These are phyloP conservation scores for Ligdia adustata DNA, from an alignment of 2,888 invertebrate genomes.

Conservation along the genomic window DNA sequence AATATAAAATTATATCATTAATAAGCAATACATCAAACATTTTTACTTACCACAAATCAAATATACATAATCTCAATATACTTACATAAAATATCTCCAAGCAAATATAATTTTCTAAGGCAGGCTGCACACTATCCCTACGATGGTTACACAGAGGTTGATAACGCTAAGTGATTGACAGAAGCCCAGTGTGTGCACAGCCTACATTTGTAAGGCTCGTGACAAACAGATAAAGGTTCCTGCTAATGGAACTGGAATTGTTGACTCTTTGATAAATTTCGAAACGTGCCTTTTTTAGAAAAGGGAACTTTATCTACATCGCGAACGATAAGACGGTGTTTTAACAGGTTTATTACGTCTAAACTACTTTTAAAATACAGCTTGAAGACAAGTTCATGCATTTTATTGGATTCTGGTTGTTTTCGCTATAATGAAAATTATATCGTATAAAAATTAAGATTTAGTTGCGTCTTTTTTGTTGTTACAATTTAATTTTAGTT, in stretches of 20 bases:
- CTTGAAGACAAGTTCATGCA: too few species aligned
- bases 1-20: too few species aligned
- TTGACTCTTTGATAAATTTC: conserved; percentile 51
- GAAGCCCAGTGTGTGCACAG: conserved; percentile 40
- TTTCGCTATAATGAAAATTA: too few species aligned
- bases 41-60: too few species aligned
- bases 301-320: conserved; percentile 50
- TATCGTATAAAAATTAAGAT: too few species aligned
- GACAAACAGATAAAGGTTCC: conserved; percentile 65
- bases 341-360: background rate
- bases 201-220: conserved; percentile 53
- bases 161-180: conserved; percentile 52
- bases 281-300: conserved; percentile 51
- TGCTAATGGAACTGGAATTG: conserved; percentile 59
- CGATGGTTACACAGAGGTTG: conserved; percentile 28
- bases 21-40: too few species aligned
- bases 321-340: conserved; percentile 51
- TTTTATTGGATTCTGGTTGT: too few species aligned
- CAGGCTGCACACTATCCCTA: conserved; percentile 41
- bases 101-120: conserved; percentile 45
- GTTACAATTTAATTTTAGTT: too few species aligned
- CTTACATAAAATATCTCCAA: conserved; percentile 44
- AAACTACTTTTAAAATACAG: too few species aligned
- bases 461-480: too few species aligned
- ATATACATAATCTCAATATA: too few species aligned